Base-by-base conservation (phyloP, 2,888 invertebrate species). In the Yponomeuta evonymella region DNA sequence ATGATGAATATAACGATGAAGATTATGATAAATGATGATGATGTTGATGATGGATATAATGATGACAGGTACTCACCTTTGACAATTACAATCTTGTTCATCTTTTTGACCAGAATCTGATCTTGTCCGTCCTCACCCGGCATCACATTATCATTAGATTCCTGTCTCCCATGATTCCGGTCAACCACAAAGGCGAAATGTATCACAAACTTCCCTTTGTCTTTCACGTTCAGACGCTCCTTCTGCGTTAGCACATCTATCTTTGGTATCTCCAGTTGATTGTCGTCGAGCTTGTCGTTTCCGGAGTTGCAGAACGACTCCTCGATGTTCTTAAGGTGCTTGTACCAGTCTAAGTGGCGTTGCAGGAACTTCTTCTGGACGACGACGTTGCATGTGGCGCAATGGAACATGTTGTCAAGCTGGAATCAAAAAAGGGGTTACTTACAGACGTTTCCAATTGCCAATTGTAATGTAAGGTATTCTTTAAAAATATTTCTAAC, bases 341-440 rank as follows among this genome's bases (percentile, higher is more conserved):
- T 70, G 1, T 72, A 71, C 81, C 79, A 81, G 1, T 72, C 70
- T 1, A 78, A 33, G 23, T 79, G 79, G 0, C 71, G 69, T 51
- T 70, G 73, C 0, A 81, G 48, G 5, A 75, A 73, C n/a, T 72
- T 75, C 29, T 73, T 73, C 0, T 76, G 70, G 36, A 83, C 73
- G 0, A 80, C 43, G 0, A 79, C 76, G 64, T 85, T 84, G 73
- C 85, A 84, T 1, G 78, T 70, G 2, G 75, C 74, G 70, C 85
- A 85, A 48, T 85, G 85, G 71, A 79, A 83, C 30, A 71, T 74
- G 0, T 76, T 71, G 30, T 75, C 77, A n/a, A 78, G 76, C 83
- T 83, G 78, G 3, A 76, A 77, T 12, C 1, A 3, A 15, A 51
- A 8, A 51, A 2, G 51, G 33, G 33, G 33, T 23, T 23, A 23